Evolutionary conservation across 2,888 invertebrate species (phyloP).

Genomic region (Philereme vetulata): DNA sequence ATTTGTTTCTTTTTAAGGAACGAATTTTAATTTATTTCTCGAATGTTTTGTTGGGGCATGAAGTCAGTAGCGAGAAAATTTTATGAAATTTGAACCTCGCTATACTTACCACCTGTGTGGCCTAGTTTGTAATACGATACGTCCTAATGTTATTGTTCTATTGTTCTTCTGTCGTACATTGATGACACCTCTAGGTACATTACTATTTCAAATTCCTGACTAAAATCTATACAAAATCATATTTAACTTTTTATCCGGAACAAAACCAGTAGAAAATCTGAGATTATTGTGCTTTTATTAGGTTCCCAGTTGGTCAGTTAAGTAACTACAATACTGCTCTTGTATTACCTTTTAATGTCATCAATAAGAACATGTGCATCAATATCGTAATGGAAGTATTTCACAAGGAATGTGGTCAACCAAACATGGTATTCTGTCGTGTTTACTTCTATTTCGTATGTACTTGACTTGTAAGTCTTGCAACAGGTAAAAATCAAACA

Average conservation of each 20-base stretch:
- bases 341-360: no score
- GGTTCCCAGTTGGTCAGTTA: no score
- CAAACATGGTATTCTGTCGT: neutral
- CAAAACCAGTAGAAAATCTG: no score
- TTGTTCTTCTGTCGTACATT: constrained; percentile 31
- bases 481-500: constrained; percentile 39
- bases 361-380: neutral
- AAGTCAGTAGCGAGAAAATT: constrained; percentile 20
- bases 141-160: constrained; percentile 45
- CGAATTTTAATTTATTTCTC: constrained; percentile 9
- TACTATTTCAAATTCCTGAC: neutral
- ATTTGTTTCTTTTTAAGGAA: constrained; percentile 22
- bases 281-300: no score
- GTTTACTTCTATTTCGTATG: neutral
- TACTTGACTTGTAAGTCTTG: constrained; percentile 17
- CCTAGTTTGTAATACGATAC: constrained; percentile 45
- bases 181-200: constrained; percentile 10
- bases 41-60: constrained; percentile 4
- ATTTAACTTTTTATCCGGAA: no score
- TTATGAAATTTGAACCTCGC: constrained; percentile 34
- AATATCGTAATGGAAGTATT: neutral
- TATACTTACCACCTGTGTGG: constrained; percentile 44
- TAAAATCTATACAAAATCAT: constrained; percentile 2
- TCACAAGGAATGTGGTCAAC: neutral
- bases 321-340: no score